These are phyloP conservation scores for Nylanderia fulva DNA, from an alignment of 1,140 invertebrate species.

Conservation along the genomic window DNA sequence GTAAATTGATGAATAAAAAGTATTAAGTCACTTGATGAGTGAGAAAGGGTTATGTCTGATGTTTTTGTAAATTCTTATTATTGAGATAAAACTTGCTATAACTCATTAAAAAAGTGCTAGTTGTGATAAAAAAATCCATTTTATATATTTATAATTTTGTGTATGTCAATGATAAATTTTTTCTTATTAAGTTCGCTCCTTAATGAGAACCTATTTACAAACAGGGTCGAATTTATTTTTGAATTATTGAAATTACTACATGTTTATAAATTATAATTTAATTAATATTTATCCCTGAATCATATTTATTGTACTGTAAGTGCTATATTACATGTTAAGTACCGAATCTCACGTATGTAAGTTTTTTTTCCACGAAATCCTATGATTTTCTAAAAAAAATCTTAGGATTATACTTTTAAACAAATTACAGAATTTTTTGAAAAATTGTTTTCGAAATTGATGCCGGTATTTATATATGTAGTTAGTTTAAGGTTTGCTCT, in stretches of 20 bases:
- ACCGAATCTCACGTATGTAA: not conserved
- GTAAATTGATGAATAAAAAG: slow-evolving; percentile 1
- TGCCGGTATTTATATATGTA: not conserved
- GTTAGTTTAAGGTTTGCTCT: not conserved
- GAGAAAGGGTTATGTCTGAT: not conserved
- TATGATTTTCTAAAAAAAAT: not conserved
- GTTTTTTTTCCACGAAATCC: not conserved
- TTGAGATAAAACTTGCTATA: not conserved
- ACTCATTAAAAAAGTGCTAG: not conserved
- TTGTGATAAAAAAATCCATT: not conserved
- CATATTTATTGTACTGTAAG: not conserved
- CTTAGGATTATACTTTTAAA: not conserved
- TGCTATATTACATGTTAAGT: not conserved
- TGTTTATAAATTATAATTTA: slow-evolving; percentile 10
- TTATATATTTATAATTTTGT: slow-evolving; percentile 38
- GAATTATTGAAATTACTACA: not conserved
- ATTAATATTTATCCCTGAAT: not conserved
- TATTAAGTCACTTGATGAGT: not conserved
- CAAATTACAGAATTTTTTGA: not conserved
- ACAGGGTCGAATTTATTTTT: not conserved
- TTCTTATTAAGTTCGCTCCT: not conserved
- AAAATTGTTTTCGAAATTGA: not conserved
- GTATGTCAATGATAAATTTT: not conserved
- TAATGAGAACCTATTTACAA: not conserved
- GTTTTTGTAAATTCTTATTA: not conserved